phyloP scores from a whole-genome alignment of 2,888 invertebrate genomes.

The Diogma glabrata region DNA sequence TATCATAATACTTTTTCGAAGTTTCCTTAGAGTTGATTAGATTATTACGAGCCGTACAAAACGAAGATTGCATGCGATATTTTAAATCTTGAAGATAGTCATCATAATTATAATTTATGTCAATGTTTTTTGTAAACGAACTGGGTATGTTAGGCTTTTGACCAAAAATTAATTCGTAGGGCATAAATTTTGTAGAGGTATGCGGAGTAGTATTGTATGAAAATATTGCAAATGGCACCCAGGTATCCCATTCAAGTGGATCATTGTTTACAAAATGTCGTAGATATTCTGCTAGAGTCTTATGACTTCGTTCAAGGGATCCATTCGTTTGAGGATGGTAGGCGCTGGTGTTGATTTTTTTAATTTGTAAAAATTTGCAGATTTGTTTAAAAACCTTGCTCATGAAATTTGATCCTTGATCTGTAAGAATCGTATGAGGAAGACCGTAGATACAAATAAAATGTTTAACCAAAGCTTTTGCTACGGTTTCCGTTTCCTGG shows the following conservation, averaged over 20 bases:
- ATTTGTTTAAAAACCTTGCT: neutral
- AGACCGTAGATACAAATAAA: constrained; percentile 14
- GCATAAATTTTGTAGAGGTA: constrained; percentile 25
- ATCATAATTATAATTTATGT: constrained; percentile 19
- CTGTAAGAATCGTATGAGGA: neutral
- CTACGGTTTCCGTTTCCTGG: constrained; percentile 13
- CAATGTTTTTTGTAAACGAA: constrained; percentile 17
- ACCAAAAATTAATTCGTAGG: constrained; percentile 29
- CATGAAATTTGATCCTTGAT: neutral
- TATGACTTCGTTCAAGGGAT: constrained; percentile 25
- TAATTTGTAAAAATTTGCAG: no score
- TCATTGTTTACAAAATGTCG: constrained; percentile 25
- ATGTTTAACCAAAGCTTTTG: constrained; percentile 14
- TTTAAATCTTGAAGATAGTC: constrained; percentile 22
- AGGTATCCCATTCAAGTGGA: constrained; percentile 23
- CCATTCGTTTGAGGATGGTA: constrained; percentile 27
- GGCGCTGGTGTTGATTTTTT: constrained; percentile 23
- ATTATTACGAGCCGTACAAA: constrained; percentile 21
- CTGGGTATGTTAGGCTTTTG: constrained; percentile 25
- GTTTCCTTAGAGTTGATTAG: constrained; percentile 21
- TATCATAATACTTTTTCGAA: constrained; percentile 22
- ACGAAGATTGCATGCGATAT: constrained; percentile 20
- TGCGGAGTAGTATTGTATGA: constrained; percentile 26
- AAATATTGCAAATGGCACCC: constrained; percentile 25
- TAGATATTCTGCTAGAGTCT: constrained; percentile 24